Conservation (phyloP, 2,888 invertebrate species). For the Loripinus fragilis region DNA sequence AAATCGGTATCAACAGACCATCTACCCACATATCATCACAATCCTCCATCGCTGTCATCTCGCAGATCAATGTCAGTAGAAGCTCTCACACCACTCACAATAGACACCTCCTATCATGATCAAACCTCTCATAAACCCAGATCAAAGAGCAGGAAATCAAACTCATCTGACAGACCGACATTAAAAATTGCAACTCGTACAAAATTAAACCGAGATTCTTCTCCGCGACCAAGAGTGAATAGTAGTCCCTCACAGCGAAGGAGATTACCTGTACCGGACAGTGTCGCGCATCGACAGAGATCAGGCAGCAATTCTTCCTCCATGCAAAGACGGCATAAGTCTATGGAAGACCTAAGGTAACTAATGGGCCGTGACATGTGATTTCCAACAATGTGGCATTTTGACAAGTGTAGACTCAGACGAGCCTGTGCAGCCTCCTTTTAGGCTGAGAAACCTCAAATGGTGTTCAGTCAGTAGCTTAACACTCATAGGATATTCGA, state of each 20-base stretch:
- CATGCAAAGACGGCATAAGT: conserved; percentile 38
- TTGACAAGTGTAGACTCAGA: neutral
- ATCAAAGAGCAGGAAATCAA: neutral
- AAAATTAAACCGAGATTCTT: conserved; percentile 19
- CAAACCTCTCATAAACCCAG: conserved; percentile 20
- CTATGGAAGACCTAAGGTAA: conserved; percentile 53
- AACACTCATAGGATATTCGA: no score
- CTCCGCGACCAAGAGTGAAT: conserved; percentile 26
- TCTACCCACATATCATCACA: conserved; percentile 39
- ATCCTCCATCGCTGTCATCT: conserved; percentile 49
- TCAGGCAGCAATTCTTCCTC: conserved; percentile 47
- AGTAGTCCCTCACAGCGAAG: conserved; percentile 21
- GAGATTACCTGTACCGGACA: conserved; percentile 25
- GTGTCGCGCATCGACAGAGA: conserved; percentile 42
- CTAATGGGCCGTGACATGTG: no score
- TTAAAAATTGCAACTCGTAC: conserved; percentile 7
- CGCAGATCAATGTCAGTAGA: conserved; percentile 47
- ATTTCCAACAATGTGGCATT: no score
- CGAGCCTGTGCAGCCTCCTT: no score
- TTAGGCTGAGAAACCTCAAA: no score
- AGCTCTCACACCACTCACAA: conserved; percentile 52
- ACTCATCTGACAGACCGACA: neutral
- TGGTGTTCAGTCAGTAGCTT: no score
- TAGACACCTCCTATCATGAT: conserved; percentile 48
- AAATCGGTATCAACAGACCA: conserved; percentile 42